Conservation (phyloP, 2,797 vertebrate species). For the Cygnus olor region DNA sequence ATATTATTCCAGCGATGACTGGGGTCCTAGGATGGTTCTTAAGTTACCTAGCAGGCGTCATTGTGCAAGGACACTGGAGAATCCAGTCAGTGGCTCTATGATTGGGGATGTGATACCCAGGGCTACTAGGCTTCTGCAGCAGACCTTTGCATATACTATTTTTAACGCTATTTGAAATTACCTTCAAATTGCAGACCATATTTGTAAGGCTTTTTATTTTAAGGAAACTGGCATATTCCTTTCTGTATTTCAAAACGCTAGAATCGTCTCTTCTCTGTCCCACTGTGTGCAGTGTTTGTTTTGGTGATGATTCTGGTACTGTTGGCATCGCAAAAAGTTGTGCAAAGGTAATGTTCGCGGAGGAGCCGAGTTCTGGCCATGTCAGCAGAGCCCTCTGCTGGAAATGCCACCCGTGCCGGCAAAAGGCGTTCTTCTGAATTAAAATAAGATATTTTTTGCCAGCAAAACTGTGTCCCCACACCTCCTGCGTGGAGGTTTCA, state of each 20-base stretch:
- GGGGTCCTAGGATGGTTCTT: not conserved
- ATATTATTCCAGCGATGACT: not conserved
- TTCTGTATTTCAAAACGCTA: not conserved
- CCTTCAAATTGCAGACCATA: not conserved
- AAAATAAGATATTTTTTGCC: not conserved
- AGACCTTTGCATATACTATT: not conserved
- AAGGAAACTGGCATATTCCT: not conserved
- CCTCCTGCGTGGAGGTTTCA: not conserved
- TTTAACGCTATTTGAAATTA: not conserved
- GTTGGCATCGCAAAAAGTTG: slow-evolving; percentile 19
- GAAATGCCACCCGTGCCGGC: not conserved
- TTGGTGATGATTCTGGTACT: slow-evolving; percentile 15
- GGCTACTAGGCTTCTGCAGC: not conserved
- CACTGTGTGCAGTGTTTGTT: not conserved
- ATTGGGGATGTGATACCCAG: not conserved
- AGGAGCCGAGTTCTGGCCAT: not conserved
- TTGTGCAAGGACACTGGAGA: not conserved
- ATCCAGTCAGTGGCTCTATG: not conserved
- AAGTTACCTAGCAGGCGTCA: rapidly evolving
- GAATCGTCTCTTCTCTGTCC: slow-evolving; percentile 6
- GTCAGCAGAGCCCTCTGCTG: slow-evolving; percentile 66
- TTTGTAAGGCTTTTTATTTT: not conserved
- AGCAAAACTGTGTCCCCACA: not conserved
- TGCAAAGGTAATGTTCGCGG: not conserved
- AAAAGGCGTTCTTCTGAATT: not conserved